Percentiles rank a stretch among this genome's conserved stretches.
Evolutionary conservation across 53 echinoderm and acorn worm genomes (phyloP).

Genomic region (Crossaster papposus): DNA sequence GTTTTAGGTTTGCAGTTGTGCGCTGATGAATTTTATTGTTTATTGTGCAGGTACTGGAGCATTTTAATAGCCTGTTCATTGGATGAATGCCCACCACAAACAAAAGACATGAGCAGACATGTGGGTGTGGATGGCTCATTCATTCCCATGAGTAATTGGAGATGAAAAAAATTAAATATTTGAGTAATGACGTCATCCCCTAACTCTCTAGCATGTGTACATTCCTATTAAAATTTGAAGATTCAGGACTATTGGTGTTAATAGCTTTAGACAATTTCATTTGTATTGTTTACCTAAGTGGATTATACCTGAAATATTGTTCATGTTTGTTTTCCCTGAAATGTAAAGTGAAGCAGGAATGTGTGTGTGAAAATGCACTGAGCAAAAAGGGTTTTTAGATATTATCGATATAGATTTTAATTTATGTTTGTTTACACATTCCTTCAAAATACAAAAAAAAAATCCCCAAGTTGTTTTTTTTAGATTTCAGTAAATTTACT

Average conservation of each 20-base stretch:
- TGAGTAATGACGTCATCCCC: neutral
- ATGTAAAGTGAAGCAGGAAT: neutral
- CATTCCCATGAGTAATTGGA: neutral
- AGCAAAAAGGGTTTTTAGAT: too few species aligned
- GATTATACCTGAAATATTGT: neutral
- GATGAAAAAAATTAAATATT: neutral
- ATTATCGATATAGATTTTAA: too few species aligned
- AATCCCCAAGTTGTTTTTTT: too few species aligned
- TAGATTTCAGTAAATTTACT: too few species aligned
- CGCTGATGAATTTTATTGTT: neutral
- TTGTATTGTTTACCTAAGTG: too few species aligned
- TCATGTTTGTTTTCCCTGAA: neutral
- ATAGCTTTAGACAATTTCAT: too few species aligned
- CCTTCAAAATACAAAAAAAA: too few species aligned
- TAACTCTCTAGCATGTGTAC: too few species aligned
- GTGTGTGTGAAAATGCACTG: neutral
- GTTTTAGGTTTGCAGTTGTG: neutral
- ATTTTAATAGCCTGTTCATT: neutral
- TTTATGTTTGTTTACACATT: too few species aligned
- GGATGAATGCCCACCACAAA: neutral
- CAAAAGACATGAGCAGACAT: neutral
- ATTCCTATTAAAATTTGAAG: too few species aligned
- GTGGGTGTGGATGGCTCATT: neutral
- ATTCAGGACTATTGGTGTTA: too few species aligned
- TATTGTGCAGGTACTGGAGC: neutral